A percentile compares a stretch with the other conserved stretches of the same genome.
These are phyloP conservation scores for Coenonympha glycerion DNA, from an alignment of 2,888 invertebrate genomes.

Conservation along the genomic window DNA sequence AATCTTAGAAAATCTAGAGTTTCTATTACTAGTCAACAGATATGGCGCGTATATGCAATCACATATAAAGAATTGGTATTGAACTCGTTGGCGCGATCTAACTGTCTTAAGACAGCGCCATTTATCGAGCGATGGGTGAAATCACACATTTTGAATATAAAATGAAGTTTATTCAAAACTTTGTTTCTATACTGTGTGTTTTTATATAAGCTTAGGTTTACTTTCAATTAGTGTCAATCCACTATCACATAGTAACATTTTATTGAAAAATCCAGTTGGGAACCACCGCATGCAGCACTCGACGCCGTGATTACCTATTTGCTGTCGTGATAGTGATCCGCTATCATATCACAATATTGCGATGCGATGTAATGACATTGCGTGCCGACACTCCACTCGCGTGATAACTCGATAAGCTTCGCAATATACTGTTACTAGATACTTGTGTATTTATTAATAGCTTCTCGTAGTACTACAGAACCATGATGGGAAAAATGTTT, in stretches of 20 bases:
- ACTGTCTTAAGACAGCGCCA: too few species aligned
- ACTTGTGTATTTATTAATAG: not conserved
- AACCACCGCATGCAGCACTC: conserved; percentile 34
- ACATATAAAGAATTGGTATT: too few species aligned
- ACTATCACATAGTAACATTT: conserved; percentile 8
- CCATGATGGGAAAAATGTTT: not conserved
- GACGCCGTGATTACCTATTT: conserved; percentile 40
- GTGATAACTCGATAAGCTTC: conserved; percentile 38
- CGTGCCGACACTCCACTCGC: conserved; percentile 32
- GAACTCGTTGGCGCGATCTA: too few species aligned
- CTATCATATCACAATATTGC: conserved; percentile 32
- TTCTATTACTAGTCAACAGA: too few species aligned
- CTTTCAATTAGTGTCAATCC: not conserved
- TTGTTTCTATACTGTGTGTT: too few species aligned
- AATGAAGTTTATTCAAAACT: too few species aligned
- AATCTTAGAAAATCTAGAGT: too few species aligned
- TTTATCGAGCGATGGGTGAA: too few species aligned
- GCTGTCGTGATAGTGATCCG: conserved; percentile 32
- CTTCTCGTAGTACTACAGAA: not conserved
- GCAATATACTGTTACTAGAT: conserved; percentile 16
- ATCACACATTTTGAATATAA: too few species aligned
- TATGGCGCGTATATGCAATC: too few species aligned
- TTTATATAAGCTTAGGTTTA: too few species aligned
- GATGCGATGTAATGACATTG: conserved; percentile 35
- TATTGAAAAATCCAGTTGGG: conserved; percentile 24